Base-by-base conservation (phyloP, 2,888 invertebrate species). In the Pammene aurita region DNA sequence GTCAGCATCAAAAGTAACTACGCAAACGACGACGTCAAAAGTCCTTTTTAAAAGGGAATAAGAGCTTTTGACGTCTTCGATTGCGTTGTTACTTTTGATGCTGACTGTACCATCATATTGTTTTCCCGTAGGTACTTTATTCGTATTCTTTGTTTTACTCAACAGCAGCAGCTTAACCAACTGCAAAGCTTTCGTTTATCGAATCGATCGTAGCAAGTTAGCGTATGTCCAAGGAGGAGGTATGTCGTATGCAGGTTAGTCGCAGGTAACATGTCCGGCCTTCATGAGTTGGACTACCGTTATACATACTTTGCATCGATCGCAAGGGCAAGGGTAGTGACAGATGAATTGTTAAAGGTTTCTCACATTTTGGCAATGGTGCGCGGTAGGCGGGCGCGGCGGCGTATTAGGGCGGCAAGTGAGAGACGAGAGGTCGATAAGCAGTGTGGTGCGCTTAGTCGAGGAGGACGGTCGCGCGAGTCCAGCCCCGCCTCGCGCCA, bases 391-490 rank as follows among this genome's bases (percentile, higher is more conserved):
- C 81, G 84, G 84, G 85, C 79, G 80, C 77, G 80, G 84, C 80
- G 83, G 83, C 80, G 81, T 77, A 79, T 77, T 78, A 77, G 82
- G 83, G 81, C 76, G 80, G 81, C 75, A 77, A 76, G 74, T 76
- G 78, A 80, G 82, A 80, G 84, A 79, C 81, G 84, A 80, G 88
- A 84, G 89, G 90, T 89, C 90, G 90, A 90, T 90, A 90, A 83
- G 84, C 87, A 87, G 90, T 89, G 85, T 84, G 80, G 77, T 78
- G 75, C 77, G 78, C 77, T 77, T 76, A 77, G 73, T 82, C 77
- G 76, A 71, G 72, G 81, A 73, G 80, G 75, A 66, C 78, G 78
- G 84, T 81, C 84, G 86, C 78, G 74, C 78, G 76, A 72, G 74
- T 72, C 73, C 72, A 67, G 70, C 68, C 71, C 64, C 70, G 66